Conservation (phyloP, 2,888 invertebrate species). For the Macrophya alboannulata region DNA sequence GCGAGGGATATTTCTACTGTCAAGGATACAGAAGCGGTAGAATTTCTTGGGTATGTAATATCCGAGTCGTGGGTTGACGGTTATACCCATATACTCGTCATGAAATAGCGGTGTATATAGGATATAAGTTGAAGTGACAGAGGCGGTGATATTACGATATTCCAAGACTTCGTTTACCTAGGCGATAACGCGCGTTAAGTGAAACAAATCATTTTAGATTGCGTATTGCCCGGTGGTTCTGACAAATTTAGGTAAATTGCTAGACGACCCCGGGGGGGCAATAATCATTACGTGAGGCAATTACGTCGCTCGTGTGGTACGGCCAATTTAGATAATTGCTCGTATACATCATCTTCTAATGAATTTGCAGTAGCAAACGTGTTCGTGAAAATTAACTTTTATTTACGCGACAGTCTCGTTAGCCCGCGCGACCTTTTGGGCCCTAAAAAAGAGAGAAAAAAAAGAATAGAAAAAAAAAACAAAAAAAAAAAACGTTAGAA, state of each 20-base stretch:
- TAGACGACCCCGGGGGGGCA: constrained; percentile 24
- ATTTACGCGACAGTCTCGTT: constrained; percentile 57
- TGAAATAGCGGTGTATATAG: too few relatives aligned
- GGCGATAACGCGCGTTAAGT: neutral
- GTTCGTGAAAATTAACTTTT: constrained; percentile 53
- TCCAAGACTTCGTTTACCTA: neutral
- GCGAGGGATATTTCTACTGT: neutral
- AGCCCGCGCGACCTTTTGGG: constrained; percentile 49
- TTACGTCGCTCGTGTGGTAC: constrained; percentile 18
- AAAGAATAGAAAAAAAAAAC: neutral
- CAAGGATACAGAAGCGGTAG: constrained; percentile 1
- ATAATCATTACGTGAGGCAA: constrained; percentile 51
- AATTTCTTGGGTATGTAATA: neutral
- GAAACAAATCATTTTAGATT: constrained; percentile 44
- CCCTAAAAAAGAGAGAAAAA: constrained; percentile 14
- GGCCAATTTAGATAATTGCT: constrained; percentile 56
- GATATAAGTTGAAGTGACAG: neutral
- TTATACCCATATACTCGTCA: neutral
- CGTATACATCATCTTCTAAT: constrained; percentile 51
- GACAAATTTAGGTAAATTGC: constrained; percentile 48
- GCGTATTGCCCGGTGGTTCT: constrained; percentile 14
- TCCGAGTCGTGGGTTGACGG: neutral
- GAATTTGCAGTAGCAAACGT: constrained; percentile 58
- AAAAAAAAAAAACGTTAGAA: constrained; percentile 20
- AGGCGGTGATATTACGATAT: neutral